These are phyloP conservation scores for Biston stratarius DNA, from an alignment of 2,888 invertebrate species.

Conservation along the genomic window DNA sequence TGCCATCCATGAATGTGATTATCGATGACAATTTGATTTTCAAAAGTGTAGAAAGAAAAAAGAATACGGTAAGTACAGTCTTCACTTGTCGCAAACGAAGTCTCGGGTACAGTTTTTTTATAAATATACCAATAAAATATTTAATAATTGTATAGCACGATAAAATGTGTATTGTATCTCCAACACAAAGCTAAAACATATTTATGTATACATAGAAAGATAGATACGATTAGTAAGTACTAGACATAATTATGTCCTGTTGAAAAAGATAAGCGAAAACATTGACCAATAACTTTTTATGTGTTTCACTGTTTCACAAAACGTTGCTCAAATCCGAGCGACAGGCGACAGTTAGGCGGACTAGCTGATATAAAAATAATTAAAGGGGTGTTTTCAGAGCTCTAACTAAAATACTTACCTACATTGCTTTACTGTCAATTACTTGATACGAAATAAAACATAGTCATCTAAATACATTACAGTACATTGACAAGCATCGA, in stretches of 20 bases:
- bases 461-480: neutral
- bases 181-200: neutral
- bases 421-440: constrained; percentile 9
- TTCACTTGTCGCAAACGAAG: too few relatives aligned
- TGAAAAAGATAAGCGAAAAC: constrained; percentile 15
- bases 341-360: constrained; percentile 26
- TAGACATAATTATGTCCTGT: neutral
- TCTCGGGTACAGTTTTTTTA: too few relatives aligned
- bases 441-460: neutral
- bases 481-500: too few relatives aligned
- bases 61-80: too few relatives aligned
- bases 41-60: too few relatives aligned
- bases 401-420: constrained; percentile 6
- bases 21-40: too few relatives aligned
- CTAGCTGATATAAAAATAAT: constrained; percentile 25
- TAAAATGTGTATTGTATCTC: neutral
- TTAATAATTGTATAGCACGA: too few relatives aligned
- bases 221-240: neutral
- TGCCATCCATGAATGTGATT: too few relatives aligned
- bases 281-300: constrained; percentile 30
- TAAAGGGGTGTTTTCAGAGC: constrained; percentile 31
- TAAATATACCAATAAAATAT: too few relatives aligned
- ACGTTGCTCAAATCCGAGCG: constrained; percentile 25
- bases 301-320: constrained; percentile 21
- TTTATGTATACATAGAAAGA: neutral